Evolutionary conservation across 2,113 vertebrate species (phyloP), one percentile per base, ranked within the genome.

Genomic region (Pithys albifrons): DNA sequence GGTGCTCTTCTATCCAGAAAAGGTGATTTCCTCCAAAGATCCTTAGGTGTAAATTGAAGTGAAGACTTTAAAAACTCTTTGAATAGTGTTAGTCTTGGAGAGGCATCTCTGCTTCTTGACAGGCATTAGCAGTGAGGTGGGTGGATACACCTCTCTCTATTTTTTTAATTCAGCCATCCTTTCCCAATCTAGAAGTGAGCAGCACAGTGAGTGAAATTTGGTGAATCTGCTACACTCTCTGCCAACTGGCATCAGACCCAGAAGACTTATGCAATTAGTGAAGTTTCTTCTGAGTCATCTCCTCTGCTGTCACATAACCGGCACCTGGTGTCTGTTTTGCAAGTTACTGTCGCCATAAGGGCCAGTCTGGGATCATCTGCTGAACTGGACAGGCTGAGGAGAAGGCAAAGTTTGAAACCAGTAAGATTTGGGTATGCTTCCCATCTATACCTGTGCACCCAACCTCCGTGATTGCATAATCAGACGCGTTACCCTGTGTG

Each of bases 201-300:
- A 95, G 58, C 58, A 64, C 33, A 82, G 62, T 2, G 6, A 82
- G 41, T 87, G 78, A 89, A 96, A 89, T 11, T 70, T 82, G 62
- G 79, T 41, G 54, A 92, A 83, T 33, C 72, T 78, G 82, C 58
- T 72, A 19, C 23, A 55, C 7, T 52, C 48, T 73, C 77, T 96
- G 95, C 90, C 84, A 96, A 28, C 46, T 93, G 92, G 57, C 75
- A 97, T 70, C 23, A 93, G 72, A 91, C n/a, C 15, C 52, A 65
- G 81, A 55, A 95, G 84, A 45, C n/a, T 93, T 89, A 72, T 1
- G 61, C 51, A 91, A 93, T 94, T 88, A 72, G 33, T 48, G 24
- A 80, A 59, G 62, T 43, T 78, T 69, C 54, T 95, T 95, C 75
- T 83, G 55, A 83, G 37, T 88, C 67, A 66, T 73, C 59, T 91